A percentile compares a stretch with the other conserved stretches of the same genome.
phyloP scores from a whole-genome alignment of 2,888 invertebrate species.

The Lepidochitona cinerea region DNA sequence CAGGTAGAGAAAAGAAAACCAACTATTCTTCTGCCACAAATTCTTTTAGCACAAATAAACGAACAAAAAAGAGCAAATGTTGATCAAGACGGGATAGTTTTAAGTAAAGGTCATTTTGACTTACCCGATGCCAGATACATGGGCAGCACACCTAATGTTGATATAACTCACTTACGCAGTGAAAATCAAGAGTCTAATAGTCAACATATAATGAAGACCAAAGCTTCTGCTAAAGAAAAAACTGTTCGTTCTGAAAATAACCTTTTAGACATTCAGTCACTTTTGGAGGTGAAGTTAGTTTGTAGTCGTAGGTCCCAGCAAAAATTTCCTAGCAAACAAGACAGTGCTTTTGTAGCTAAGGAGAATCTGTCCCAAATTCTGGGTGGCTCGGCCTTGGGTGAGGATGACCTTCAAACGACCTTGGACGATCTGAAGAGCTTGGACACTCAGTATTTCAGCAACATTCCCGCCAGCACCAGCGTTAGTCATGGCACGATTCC shows the following conservation, averaged over 20 bases:
- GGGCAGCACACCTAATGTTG: constrained; percentile 40
- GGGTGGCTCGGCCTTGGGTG: not conserved
- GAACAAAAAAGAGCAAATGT: not conserved
- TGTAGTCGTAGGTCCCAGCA: not conserved
- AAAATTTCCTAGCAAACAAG: not conserved
- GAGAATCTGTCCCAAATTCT: not conserved
- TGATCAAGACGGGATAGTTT: not conserved
- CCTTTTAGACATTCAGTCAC: not conserved
- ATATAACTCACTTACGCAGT: constrained; percentile 18
- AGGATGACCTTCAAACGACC: not conserved
- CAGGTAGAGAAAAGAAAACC: not conserved
- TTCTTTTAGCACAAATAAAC: not conserved
- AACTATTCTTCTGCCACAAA: not conserved
- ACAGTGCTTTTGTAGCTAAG: not conserved
- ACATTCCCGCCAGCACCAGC: not conserved
- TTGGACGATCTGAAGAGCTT: not conserved
- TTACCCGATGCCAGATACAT: constrained; percentile 40
- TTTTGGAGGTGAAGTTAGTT: not conserved
- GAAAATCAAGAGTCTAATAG: not conserved
- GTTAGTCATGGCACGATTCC: not conserved
- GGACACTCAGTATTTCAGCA: not conserved
- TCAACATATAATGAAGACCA: not conserved
- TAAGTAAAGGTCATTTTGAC: constrained; percentile 7
- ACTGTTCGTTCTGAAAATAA: not conserved
- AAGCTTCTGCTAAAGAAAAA: not conserved